Percentiles rank a stretch among this genome's conserved stretches.
These are phyloP conservation scores for Entosphenus tridentatus DNA, from an alignment of 2,113 vertebrate genomes.

Conservation along the genomic window DNA sequence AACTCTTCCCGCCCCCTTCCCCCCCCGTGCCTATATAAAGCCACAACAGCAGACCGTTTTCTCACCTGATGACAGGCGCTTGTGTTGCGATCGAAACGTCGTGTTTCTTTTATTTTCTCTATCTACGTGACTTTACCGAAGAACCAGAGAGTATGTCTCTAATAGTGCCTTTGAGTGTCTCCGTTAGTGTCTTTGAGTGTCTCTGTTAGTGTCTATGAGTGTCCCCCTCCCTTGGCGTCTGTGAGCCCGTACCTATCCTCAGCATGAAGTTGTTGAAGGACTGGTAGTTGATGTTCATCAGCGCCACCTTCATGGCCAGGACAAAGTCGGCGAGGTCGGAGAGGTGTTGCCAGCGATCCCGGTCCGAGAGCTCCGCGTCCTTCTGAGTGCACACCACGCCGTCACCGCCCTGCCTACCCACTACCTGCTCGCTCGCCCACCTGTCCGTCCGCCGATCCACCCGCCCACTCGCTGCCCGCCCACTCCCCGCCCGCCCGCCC, in stretches of 20 bases:
- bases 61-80: too few species aligned
- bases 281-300: slow-evolving; percentile 86
- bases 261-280: slow-evolving; percentile 99
- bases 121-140: too few species aligned
- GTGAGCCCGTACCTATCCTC: slow-evolving; percentile 45
- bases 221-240: neutral
- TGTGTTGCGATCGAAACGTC: too few species aligned
- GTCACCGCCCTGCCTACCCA: neutral
- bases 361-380: slow-evolving; percentile 37
- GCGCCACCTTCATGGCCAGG: slow-evolving; percentile 73
- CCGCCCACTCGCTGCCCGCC: neutral
- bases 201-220: neutral
- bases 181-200: neutral
- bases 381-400: slow-evolving; percentile 4
- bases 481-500: neutral
- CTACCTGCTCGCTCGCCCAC: slow-evolving; percentile 31
- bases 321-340: slow-evolving; percentile 75
- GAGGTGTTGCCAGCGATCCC: slow-evolving; percentile 72
- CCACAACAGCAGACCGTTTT: too few species aligned
- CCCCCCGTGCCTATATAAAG: too few species aligned
- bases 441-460: slow-evolving; percentile 17
- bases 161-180: neutral
- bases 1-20: too few species aligned
- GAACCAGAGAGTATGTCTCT: neutral
- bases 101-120: too few species aligned